Percentiles rank a stretch among this genome's conserved stretches.
phyloP scores from a whole-genome alignment of 2,888 invertebrate genomes.

The Mythimna pallens region DNA sequence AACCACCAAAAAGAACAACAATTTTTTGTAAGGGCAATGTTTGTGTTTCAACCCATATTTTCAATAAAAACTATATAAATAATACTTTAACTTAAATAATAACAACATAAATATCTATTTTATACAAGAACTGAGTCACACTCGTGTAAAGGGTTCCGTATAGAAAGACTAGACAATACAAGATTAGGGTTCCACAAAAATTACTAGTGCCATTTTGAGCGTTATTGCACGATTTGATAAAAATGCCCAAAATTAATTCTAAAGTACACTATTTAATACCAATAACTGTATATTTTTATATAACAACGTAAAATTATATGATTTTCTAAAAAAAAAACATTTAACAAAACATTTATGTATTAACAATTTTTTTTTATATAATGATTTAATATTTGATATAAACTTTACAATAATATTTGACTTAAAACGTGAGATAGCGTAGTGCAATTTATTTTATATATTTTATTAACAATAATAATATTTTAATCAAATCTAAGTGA shows the following conservation, averaged over 20 bases:
- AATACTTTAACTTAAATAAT: conserved; percentile 52
- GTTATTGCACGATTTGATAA: conserved; percentile 19
- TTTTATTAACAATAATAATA: not conserved
- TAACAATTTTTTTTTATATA: not conserved
- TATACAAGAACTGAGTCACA: conserved; percentile 12
- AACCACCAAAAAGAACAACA: too few species aligned
- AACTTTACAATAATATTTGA: not conserved
- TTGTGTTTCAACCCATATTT: not conserved
- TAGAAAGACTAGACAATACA: conserved; percentile 45
- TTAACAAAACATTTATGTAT: not conserved
- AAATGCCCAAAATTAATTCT: conserved; percentile 4
- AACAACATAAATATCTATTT: conserved; percentile 28
- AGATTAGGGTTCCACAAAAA: conserved; percentile 19
- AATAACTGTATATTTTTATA: conserved; percentile 12
- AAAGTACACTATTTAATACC: not conserved
- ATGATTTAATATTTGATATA: conserved; percentile 3
- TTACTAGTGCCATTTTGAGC: conserved; percentile 1
- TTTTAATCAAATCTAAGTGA: not conserved
- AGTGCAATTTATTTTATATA: not conserved
- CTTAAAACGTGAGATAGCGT: conserved; percentile 15
- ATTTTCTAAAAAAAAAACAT: conserved; percentile 5
- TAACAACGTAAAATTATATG: conserved; percentile 20
- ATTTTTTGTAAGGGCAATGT: too few species aligned
- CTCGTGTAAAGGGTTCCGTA: conserved; percentile 16
- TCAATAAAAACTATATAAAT: conserved; percentile 11